phyloP scores from a whole-genome alignment of 2,888 invertebrate species.

The Busseola fusca region DNA sequence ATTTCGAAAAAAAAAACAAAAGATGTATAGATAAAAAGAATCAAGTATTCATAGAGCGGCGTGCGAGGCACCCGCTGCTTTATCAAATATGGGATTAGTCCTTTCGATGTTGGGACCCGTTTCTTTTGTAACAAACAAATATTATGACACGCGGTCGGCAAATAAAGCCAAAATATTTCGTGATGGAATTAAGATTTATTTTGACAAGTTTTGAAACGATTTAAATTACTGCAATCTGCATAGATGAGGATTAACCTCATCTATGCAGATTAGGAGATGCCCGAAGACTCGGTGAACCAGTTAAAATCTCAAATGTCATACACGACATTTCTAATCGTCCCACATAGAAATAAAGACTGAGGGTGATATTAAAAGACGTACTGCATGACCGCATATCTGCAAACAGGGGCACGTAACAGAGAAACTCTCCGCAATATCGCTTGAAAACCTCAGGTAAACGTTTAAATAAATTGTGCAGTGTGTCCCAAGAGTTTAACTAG shows the following conservation, averaged over 20 bases:
- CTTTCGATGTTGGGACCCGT: constrained; percentile 75
- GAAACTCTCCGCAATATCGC: constrained; percentile 43
- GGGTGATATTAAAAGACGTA: constrained; percentile 65
- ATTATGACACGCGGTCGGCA: constrained; percentile 83
- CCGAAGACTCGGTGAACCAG: constrained; percentile 5
- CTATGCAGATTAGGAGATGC: not conserved
- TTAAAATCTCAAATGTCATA: constrained; percentile 34
- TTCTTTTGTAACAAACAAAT: constrained; percentile 82
- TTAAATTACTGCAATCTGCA: constrained; percentile 10
- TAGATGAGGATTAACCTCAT: too few relatives aligned
- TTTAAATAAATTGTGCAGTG: not conserved
- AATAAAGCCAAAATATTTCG: constrained; percentile 67
- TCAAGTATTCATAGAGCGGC: constrained; percentile 81
- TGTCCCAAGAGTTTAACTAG: not conserved
- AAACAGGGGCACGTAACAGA: constrained; percentile 44
- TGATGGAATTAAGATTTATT: constrained; percentile 25
- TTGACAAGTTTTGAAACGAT: constrained; percentile 3
- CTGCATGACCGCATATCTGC: constrained; percentile 55
- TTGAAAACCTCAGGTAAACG: constrained; percentile 7
- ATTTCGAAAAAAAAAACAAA: constrained; percentile 73
- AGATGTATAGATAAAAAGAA: constrained; percentile 84
- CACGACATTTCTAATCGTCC: constrained; percentile 47
- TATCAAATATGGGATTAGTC: constrained; percentile 86
- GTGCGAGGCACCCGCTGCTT: constrained; percentile 86
- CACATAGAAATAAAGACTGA: constrained; percentile 57